These are phyloP conservation scores for Tachystola acroxantha DNA, from an alignment of 2,888 invertebrate genomes.

Conservation along the genomic window DNA sequence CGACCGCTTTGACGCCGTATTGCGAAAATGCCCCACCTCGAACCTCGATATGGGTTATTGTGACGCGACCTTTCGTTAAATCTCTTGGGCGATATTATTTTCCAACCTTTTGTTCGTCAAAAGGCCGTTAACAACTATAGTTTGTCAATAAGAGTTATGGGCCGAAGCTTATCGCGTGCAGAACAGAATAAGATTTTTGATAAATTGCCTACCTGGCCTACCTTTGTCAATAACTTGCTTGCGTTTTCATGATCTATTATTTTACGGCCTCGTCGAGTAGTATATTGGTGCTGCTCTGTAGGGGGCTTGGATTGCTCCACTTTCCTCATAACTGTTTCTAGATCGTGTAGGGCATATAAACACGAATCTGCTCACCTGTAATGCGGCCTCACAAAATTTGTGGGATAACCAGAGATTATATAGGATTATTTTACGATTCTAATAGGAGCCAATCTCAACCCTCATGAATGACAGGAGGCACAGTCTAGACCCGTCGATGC, in stretches of 20 bases:
- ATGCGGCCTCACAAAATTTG: too few species aligned
- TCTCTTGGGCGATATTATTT: conserved; percentile 46
- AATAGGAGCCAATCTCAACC: too few species aligned
- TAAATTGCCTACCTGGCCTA: background rate
- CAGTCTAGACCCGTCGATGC: too few species aligned
- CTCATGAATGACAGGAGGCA: too few species aligned
- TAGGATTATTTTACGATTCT: too few species aligned
- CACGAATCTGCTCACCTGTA: too few species aligned
- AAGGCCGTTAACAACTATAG: conserved; percentile 29
- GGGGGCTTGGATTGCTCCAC: too few species aligned
- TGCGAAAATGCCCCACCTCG: conserved; percentile 44
- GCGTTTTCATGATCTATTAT: background rate
- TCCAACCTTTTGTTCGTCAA: conserved; percentile 17
- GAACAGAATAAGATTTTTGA: background rate
- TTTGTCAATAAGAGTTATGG: conserved; percentile 39
- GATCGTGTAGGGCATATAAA: background rate
- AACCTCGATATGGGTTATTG: conserved; percentile 54
- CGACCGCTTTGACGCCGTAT: conserved; percentile 30
- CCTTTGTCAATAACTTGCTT: conserved; percentile 4
- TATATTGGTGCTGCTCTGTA: too few species aligned
- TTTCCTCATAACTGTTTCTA: background rate
- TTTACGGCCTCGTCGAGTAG: too few species aligned
- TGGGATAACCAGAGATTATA: too few species aligned
- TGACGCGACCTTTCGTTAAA: conserved; percentile 53
- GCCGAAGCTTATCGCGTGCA: conserved; percentile 18